These are phyloP conservation scores for Diploptera punctata DNA, from an alignment of 2,888 invertebrate genomes.

Conservation along the genomic window DNA sequence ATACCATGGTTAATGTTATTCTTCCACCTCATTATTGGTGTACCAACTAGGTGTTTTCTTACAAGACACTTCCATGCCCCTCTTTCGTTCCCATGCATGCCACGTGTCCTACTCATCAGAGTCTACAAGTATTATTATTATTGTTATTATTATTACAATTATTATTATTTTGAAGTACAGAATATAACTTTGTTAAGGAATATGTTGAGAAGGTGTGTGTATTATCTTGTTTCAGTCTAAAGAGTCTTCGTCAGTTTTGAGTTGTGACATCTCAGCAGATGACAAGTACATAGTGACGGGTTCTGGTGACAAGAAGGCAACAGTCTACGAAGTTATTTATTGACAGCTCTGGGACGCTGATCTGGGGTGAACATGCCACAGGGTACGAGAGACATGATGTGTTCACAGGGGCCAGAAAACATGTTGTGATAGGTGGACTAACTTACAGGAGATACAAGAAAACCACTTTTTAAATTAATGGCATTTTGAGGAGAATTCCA, in stretches of 20 bases:
- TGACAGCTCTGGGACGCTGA: slow-evolving; percentile 53
- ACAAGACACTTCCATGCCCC: too few species aligned
- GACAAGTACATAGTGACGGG: slow-evolving; percentile 98
- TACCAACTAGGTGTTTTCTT: too few species aligned
- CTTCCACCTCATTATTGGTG: too few species aligned
- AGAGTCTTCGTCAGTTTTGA: slow-evolving; percentile 96
- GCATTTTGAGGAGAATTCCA: neutral
- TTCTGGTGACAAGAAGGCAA: slow-evolving; percentile 97
- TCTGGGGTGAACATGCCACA: neutral
- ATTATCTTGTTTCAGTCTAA: slow-evolving; percentile 73
- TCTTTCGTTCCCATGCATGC: too few species aligned
- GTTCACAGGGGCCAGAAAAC: neutral
- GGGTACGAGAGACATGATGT: slow-evolving; percentile 3
- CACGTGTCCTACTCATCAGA: too few species aligned
- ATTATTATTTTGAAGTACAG: too few species aligned
- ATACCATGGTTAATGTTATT: too few species aligned
- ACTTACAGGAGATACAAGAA: neutral
- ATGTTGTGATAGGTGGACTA: slow-evolving; percentile 18
- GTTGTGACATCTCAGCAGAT: slow-evolving; percentile 97
- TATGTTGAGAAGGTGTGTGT: too few species aligned
- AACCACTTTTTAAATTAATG: slow-evolving; percentile 18
- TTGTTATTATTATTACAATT: too few species aligned
- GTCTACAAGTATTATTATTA: too few species aligned
- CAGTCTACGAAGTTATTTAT: slow-evolving; percentile 95
- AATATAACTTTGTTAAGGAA: too few species aligned